Evolutionary conservation across 2,888 invertebrate genomes (phyloP), one percentile per base, ranked within the genome.

Genomic region (Operophtera brumata): DNA sequence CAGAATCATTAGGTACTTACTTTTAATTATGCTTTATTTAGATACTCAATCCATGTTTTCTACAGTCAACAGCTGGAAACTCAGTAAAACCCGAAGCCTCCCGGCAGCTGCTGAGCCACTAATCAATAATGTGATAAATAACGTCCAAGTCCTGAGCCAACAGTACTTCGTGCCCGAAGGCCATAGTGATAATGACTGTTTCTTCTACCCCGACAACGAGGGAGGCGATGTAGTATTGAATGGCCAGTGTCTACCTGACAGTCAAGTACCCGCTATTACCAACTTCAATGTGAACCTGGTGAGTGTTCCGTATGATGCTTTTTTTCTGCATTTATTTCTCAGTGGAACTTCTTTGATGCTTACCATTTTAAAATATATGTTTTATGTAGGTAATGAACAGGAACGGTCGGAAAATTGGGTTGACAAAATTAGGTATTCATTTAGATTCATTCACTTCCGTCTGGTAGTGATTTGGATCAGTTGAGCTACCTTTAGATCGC

Each of bases 141-240:
- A 57, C 2, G 64, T 86, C 0, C 75, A 73, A 49, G 86, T 86
- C 0, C 68, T 89, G 0, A 59, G 66, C 0, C 66, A 83, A 32
- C 61, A 68, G 4, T 89, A 85, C 62, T 89, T 69, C 54, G 45
- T 65, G 0, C n/a, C 36, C 0, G 73, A 80, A 52, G 68, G 68
- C 0, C 86, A 87, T 28, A 73, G 65, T 1, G 78, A 77, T 2
- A 75, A 70, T 0, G 71, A 73, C 26, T 90, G 89, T 63, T 86
- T 86, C 78, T 83, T 62, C 64, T 90, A 88, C 35, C 89, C 88
- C 0, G 77, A 86, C 13, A 84, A 83, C 42, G 56, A 75, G 1
- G 87, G 84, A 3, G 88, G 86, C 1, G 79, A 83, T 5, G 83
- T 86, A 0, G 54, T 82, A 14, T 60, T 83, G 9, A 20, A 62